phyloP scores from a whole-genome alignment of 2,888 invertebrate genomes.

The Drosophila mettleri region DNA sequence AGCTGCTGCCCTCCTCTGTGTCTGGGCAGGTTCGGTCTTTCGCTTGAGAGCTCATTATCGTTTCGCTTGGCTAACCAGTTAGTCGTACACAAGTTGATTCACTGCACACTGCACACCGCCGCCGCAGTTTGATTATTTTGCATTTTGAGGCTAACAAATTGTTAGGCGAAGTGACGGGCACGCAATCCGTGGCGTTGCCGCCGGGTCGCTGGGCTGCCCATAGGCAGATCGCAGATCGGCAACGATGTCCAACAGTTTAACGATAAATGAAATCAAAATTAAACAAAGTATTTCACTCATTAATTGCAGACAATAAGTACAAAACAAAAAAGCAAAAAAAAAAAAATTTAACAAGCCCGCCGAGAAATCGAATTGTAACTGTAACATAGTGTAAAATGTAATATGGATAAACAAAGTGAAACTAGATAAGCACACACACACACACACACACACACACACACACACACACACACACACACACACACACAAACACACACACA shows the following conservation, averaged over 20 bases:
- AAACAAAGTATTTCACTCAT: neutral
- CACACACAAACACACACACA: neutral
- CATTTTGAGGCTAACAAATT: slow-evolving; percentile 58
- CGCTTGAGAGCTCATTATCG: slow-evolving; percentile 84
- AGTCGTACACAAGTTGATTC: slow-evolving; percentile 66
- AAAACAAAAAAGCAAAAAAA: slow-evolving; percentile 20
- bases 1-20: slow-evolving; percentile 48
- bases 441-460: too few relatives aligned
- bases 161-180: slow-evolving; percentile 42
- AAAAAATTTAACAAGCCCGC: slow-evolving; percentile 46
- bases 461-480: too few relatives aligned
- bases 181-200: slow-evolving; percentile 70
- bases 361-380: slow-evolving; percentile 41
- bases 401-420: slow-evolving; percentile 21
- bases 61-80: slow-evolving; percentile 83
- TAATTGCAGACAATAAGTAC: slow-evolving; percentile 18
- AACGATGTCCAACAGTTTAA: slow-evolving; percentile 9
- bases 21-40: slow-evolving; percentile 68
- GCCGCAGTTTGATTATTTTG: slow-evolving; percentile 60
- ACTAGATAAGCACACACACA: too few relatives aligned
- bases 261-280: neutral
- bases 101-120: slow-evolving; percentile 54
- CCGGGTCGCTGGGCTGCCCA: slow-evolving; percentile 60
- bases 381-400: slow-evolving; percentile 25
- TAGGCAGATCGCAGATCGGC: slow-evolving; percentile 46